phyloP scores from a whole-genome alignment of 2,797 vertebrate genomes.

The Vireo griseus region DNA sequence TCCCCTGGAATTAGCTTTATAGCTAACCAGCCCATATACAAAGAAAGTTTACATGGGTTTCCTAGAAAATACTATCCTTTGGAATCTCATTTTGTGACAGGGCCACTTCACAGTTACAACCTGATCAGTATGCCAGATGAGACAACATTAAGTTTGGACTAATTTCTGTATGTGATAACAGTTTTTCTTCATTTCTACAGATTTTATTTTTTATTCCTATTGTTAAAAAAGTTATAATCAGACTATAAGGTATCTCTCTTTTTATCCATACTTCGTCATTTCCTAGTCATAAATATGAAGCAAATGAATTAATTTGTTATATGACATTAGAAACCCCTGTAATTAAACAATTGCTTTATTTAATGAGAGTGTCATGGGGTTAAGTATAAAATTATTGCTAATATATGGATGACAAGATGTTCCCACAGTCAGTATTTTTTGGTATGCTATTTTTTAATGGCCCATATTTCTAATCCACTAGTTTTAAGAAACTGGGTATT shows the following conservation, averaged over 20 bases:
- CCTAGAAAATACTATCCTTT: background rate
- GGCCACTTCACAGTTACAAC: background rate
- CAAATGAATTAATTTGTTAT: background rate
- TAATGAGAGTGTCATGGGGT: background rate
- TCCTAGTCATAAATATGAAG: conserved; percentile 22
- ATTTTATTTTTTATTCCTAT: background rate
- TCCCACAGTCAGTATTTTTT: background rate
- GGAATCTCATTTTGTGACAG: background rate
- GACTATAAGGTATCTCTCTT: background rate
- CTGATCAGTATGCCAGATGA: background rate
- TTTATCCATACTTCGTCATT: background rate
- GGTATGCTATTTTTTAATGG: background rate
- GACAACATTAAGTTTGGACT: background rate
- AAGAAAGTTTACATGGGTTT: background rate
- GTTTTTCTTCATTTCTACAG: background rate
- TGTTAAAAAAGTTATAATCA: conserved; percentile 24
- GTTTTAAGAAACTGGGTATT: background rate
- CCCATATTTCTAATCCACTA: background rate
- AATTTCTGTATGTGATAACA: background rate
- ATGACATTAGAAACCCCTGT: conserved; percentile 8
- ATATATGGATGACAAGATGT: background rate
- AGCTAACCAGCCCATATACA: background rate
- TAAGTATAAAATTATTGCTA: background rate
- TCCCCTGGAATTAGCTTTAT: background rate
- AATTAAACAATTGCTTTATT: background rate